These are phyloP conservation scores for Papilio dardanus DNA, from an alignment of 1,140 invertebrate species.

Conservation along the genomic window DNA sequence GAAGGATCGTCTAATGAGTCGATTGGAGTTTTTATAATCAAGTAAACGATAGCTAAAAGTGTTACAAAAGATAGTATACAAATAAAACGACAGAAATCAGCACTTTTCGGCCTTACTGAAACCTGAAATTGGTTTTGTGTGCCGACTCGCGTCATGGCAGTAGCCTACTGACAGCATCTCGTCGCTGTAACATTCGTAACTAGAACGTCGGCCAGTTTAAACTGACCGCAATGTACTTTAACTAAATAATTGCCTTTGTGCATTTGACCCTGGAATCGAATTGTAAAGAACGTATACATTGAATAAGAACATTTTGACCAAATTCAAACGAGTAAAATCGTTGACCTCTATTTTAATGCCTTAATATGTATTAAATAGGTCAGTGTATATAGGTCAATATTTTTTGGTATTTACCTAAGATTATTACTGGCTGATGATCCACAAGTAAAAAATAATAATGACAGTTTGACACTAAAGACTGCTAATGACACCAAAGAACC, in stretches of 20 bases:
- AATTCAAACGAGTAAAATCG: background rate
- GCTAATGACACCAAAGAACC: background rate
- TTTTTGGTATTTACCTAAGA: background rate
- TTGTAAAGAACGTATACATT: conserved; percentile 20
- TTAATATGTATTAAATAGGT: background rate
- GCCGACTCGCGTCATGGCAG: conserved; percentile 74
- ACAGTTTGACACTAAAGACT: background rate
- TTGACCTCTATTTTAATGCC: too few species aligned
- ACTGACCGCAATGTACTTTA: conserved; percentile 43
- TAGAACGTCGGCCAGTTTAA: conserved; percentile 53
- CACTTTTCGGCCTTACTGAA: conserved; percentile 61
- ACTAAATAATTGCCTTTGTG: conserved; percentile 56
- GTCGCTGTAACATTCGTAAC: conserved; percentile 59
- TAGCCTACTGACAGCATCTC: conserved; percentile 62
- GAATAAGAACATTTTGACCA: background rate
- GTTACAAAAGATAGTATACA: conserved; percentile 49
- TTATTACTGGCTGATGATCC: background rate
- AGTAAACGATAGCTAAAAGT: conserved; percentile 52
- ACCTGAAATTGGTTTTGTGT: conserved; percentile 56
- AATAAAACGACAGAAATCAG: conserved; percentile 61
- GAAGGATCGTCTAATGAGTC: conserved; percentile 65
- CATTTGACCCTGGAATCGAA: conserved; percentile 51
- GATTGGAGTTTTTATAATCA: conserved; percentile 55
- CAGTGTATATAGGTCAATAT: background rate
- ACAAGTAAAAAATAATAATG: background rate